Evolutionary conservation across 2,113 vertebrate species (phyloP), one percentile per base, ranked within the genome.

Genomic region (Pelecanus crispus): DNA sequence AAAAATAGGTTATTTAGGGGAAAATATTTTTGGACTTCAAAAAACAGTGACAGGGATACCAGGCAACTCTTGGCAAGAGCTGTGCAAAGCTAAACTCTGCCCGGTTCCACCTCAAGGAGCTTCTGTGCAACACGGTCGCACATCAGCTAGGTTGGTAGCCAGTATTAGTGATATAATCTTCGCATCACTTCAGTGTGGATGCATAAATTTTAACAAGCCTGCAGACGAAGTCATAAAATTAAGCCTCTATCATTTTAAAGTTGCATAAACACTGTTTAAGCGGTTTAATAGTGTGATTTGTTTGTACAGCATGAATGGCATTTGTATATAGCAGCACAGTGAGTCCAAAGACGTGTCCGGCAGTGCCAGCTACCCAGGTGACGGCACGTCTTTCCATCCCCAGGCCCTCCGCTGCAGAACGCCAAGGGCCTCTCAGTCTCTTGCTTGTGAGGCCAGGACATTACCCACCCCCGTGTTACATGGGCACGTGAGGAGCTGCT

Each of bases 51-150:
- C n/a, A 70, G 15, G 19, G 61, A 91, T 84, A 89, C 24, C 75
- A 81, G 87, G 42, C 42, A 93, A 50, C 22, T 74, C 94, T 75
- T 91, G 81, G 55, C 65, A 94, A 95, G 42, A 79, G 61, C 78
- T 47, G 24, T 50, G 29, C 52, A 71, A 85, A 89, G 28, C 47
- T 66, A 21, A 87, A 84, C 8, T 78, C 45, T 86, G 84, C 25
- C 73, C n/a, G 45, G 22, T 42, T 90, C 52, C 56, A 62, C 61
- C 55, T 81, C n/a, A 79, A 62, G 59, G 42, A 73, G 55, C 36
- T 89, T 88, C 83, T 72, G 67, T 4, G 8, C 40, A 56, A 47
- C 52, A 22, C 1, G 55, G 52, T 82, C 36, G 68, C 44, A 16
- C 44, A 34, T n/a, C 78, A 49, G 14, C 42, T 34, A 73, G 15